Percentiles rank a stretch among this genome's conserved stretches.
Conservation (phyloP, 2,113 vertebrate species). For the Phrynocephalus versicolor region DNA sequence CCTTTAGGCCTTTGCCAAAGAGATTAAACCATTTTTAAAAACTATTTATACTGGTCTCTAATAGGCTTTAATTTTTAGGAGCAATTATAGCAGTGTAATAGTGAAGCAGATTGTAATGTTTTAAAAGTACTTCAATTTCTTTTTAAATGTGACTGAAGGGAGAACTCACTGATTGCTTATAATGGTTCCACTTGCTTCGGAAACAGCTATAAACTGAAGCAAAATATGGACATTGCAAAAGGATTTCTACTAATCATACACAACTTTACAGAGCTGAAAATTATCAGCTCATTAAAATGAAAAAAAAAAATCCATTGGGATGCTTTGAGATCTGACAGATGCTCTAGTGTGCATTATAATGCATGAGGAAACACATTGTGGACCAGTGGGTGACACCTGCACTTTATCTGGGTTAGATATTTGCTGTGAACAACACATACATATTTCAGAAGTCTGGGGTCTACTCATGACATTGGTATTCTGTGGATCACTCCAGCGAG, state of each 20-base stretch:
- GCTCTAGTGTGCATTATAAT: not conserved
- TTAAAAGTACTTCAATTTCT: not conserved
- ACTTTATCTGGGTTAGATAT: not conserved
- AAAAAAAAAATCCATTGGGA: not conserved
- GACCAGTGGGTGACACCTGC: not conserved
- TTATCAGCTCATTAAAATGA: not conserved
- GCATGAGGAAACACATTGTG: not conserved
- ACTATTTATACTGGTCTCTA: slow-evolving; percentile 24
- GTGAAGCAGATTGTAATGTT: slow-evolving; percentile 17
- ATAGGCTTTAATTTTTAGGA: slow-evolving; percentile 17
- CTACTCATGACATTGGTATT: not conserved
- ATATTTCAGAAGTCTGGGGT: not conserved
- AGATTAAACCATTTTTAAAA: slow-evolving; percentile 36
- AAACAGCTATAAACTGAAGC: not conserved
- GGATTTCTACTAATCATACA: slow-evolving; percentile 9
- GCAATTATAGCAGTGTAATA: not conserved
- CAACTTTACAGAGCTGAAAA: slow-evolving; percentile 15
- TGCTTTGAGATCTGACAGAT: not conserved
- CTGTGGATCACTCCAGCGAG: not conserved
- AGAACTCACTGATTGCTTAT: slow-evolving; percentile 10
- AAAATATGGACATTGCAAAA: not conserved
- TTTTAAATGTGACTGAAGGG: slow-evolving; percentile 18
- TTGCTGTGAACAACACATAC: not conserved
- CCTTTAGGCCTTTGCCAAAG: slow-evolving; percentile 12
- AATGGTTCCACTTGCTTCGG: not conserved